Conservation (phyloP, 2,113 vertebrate species). For the Aphyosemion australe region DNA sequence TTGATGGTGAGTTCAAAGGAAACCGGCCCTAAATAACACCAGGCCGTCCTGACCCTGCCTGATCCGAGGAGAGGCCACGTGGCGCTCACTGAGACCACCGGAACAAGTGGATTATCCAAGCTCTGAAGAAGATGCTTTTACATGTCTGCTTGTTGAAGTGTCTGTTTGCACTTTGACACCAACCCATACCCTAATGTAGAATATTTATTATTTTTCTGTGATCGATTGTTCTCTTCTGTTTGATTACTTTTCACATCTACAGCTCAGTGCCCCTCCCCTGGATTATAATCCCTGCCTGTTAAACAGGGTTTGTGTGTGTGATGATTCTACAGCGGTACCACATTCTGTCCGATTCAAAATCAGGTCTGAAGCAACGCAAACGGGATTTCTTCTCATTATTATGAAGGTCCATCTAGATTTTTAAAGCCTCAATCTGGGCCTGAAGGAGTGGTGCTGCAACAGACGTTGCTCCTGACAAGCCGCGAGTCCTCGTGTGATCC, state of each 20-base stretch:
- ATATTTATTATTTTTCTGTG: slow-evolving; percentile 48
- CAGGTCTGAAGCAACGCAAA: slow-evolving; percentile 2
- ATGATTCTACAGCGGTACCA: not conserved
- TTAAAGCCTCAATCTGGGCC: slow-evolving; percentile 68
- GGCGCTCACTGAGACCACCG: slow-evolving; percentile 14
- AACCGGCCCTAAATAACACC: slow-evolving; percentile 10
- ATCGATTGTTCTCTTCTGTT: slow-evolving; percentile 40
- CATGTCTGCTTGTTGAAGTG: slow-evolving; percentile 34
- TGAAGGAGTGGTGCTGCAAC: slow-evolving; percentile 23
- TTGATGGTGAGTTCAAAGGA: slow-evolving; percentile 7
- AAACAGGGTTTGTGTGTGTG: slow-evolving; percentile 17
- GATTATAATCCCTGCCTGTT: slow-evolving; percentile 1
- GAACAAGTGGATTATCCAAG: slow-evolving; percentile 43
- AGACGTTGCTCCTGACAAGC: no score
- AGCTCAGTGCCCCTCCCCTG: slow-evolving; percentile 3
- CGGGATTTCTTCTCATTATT: slow-evolving; percentile 5
- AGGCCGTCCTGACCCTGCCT: slow-evolving; percentile 10
- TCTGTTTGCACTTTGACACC: slow-evolving; percentile 58
- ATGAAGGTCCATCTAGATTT: slow-evolving; percentile 59
- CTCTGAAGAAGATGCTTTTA: slow-evolving; percentile 36
- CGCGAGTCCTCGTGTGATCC: not conserved
- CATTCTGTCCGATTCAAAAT: slow-evolving; percentile 22
- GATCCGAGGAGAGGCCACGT: slow-evolving; percentile 9
- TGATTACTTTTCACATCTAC: slow-evolving; percentile 28
- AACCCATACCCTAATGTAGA: slow-evolving; percentile 28